Conservation (phyloP, 2,888 invertebrate species). For the Sarcophaga carnaria region DNA sequence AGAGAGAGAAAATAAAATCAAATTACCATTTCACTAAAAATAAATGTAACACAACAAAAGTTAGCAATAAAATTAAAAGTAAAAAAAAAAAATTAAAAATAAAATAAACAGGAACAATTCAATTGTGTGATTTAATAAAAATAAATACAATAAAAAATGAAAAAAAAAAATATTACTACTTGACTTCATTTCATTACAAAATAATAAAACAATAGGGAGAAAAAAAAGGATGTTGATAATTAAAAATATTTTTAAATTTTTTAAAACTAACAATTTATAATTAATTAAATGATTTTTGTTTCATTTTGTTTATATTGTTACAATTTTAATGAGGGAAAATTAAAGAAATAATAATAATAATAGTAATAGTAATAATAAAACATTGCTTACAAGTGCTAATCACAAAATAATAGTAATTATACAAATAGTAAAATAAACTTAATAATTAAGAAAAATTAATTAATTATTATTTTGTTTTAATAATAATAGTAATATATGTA, state of each 20-base stretch:
- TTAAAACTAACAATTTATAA: background rate
- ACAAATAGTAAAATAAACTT: background rate
- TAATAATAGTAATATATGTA: constrained; percentile 4
- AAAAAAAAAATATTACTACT: background rate
- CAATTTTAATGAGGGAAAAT: no score
- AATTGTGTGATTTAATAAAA: constrained; percentile 23
- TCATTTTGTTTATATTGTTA: constrained; percentile 1
- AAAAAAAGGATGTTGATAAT: constrained; percentile 9
- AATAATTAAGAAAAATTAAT: background rate
- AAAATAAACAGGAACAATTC: constrained; percentile 64
- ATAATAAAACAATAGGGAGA: constrained; percentile 32
- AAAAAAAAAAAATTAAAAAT: constrained; percentile 30
- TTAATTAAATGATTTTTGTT: background rate
- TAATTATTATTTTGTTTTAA: background rate
- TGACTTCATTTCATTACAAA: constrained; percentile 55
- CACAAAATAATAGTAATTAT: constrained; percentile 33
- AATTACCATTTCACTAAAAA: constrained; percentile 25
- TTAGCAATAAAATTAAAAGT: background rate
- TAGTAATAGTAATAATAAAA: constrained; percentile 24
- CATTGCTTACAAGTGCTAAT: constrained; percentile 53
- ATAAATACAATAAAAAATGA: constrained; percentile 39
- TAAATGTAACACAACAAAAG: background rate
- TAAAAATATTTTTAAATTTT: background rate
- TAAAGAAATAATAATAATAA: no score
- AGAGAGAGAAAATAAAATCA: constrained; percentile 28